Percentiles rank a stretch among this genome's conserved stretches.
Evolutionary conservation across 64 coral and sea anemone genomes (phyloP).

Genomic region (Catalaphyllia jardinei): DNA sequence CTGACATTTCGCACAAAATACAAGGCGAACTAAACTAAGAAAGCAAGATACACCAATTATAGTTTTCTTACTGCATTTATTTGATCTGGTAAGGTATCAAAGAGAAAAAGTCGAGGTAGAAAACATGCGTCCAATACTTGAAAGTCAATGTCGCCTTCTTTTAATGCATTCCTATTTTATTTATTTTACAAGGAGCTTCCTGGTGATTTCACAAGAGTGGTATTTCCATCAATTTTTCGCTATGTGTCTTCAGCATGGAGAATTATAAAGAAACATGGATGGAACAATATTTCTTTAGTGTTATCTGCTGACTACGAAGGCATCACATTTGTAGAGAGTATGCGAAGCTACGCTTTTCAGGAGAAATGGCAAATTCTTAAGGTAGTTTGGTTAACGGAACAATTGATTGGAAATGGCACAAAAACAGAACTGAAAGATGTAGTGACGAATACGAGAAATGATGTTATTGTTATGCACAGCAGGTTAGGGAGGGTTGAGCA

Average conservation of each 20-base stretch:
- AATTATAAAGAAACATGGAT: slow-evolving; percentile 2
- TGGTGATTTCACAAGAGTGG: neutral
- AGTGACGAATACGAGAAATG: neutral
- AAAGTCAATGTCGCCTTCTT: neutral
- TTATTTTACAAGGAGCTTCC: neutral
- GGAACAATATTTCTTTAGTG: neutral
- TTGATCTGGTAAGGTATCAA: too few species aligned
- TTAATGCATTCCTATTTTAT: neutral
- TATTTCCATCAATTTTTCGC: neutral
- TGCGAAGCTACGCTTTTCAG: neutral
- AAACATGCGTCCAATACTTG: too few species aligned
- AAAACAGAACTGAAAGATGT: neutral
- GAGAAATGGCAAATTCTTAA: slow-evolving; percentile 1
- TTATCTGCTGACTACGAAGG: neutral
- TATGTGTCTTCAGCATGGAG: neutral
- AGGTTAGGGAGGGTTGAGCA: neutral
- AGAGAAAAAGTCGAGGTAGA: too few species aligned
- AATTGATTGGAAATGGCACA: neutral
- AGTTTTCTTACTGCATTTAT: too few species aligned
- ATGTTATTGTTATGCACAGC: neutral
- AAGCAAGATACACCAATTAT: too few species aligned
- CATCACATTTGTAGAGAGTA: neutral
- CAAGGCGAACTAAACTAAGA: too few species aligned
- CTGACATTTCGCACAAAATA: too few species aligned
- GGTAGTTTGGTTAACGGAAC: neutral